Evolutionary conservation across 2,797 vertebrate species (phyloP).

Genomic region (Adrianichthys oophorus): DNA sequence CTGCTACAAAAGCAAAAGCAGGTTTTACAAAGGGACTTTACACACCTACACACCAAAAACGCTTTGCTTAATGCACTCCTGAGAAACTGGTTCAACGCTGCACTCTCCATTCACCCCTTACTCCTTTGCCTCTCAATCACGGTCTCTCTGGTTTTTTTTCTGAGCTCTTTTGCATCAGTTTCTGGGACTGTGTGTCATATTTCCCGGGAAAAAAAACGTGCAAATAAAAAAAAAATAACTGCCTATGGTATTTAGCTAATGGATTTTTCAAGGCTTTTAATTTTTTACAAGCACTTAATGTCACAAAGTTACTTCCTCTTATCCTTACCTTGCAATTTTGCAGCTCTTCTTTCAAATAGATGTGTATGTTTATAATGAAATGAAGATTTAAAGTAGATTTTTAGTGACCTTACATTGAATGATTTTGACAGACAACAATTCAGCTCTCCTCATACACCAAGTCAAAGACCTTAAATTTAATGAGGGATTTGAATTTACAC

Average conservation of each 20-base stretch:
- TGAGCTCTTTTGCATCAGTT: conserved; percentile 33
- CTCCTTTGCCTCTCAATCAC: conserved; percentile 50
- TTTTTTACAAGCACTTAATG: conserved; percentile 53
- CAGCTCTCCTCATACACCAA: conserved; percentile 7
- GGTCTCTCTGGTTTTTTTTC: conserved; percentile 25
- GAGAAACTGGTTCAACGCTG: conserved; percentile 60
- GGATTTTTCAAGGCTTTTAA: conserved; percentile 71
- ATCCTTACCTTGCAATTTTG: conserved; percentile 29
- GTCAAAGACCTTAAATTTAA: conserved; percentile 23
- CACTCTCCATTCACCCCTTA: conserved; percentile 47
- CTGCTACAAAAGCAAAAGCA: conserved; percentile 72
- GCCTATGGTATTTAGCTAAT: conserved; percentile 55
- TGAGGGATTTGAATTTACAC: conserved; percentile 43
- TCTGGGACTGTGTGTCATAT: conserved; percentile 56
- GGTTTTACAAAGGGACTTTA: conserved; percentile 74
- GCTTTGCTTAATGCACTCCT: conserved; percentile 72
- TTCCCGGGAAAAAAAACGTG: conserved; percentile 44
- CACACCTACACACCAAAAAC: conserved; percentile 74
- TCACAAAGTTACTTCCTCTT: conserved; percentile 32
- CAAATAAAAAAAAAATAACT: conserved; percentile 1
- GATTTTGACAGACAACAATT: conserved; percentile 24
- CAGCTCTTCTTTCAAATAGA: conserved; percentile 20
- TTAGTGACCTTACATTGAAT: conserved; percentile 23
- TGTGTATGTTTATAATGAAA: conserved; percentile 25
- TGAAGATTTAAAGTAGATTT: conserved; percentile 18